Evolutionary conservation across 1,140 invertebrate species (phyloP).

Genomic region (Pseudomyrmex sp.): DNA sequence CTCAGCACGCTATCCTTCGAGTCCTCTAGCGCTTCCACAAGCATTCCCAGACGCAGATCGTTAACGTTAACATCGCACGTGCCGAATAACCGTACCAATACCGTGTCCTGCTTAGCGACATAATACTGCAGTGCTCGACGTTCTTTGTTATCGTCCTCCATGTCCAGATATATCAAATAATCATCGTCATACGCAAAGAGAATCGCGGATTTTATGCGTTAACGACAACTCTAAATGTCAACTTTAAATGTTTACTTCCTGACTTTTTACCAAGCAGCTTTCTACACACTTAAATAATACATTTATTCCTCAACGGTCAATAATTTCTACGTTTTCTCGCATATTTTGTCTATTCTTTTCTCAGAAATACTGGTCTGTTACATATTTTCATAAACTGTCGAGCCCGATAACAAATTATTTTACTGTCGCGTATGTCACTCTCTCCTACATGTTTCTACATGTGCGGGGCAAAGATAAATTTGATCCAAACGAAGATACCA

Average conservation of each 20-base stretch:
- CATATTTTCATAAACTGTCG: no score
- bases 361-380: no score
- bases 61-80: constrained; percentile 74
- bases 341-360: no score
- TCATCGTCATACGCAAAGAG: constrained; percentile 1
- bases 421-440: no score
- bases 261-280: no score
- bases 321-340: no score
- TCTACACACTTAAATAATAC: no score
- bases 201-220: not conserved
- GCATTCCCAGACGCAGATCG: constrained; percentile 73
- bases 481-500: no score
- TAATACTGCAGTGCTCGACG: constrained; percentile 66
- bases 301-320: no score
- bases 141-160: constrained; percentile 66
- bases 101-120: constrained; percentile 74
- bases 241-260: not conserved
- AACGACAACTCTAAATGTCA: constrained; percentile 1
- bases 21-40: constrained; percentile 75
- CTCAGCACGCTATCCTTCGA: constrained; percentile 66
- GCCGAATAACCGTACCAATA: constrained; percentile 73
- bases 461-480: no score
- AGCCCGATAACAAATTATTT: no score
- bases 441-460: no score
- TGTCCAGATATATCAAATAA: constrained; percentile 19